Evolutionary conservation across 1,140 invertebrate species (phyloP).

Genomic region (Battus philenor): DNA sequence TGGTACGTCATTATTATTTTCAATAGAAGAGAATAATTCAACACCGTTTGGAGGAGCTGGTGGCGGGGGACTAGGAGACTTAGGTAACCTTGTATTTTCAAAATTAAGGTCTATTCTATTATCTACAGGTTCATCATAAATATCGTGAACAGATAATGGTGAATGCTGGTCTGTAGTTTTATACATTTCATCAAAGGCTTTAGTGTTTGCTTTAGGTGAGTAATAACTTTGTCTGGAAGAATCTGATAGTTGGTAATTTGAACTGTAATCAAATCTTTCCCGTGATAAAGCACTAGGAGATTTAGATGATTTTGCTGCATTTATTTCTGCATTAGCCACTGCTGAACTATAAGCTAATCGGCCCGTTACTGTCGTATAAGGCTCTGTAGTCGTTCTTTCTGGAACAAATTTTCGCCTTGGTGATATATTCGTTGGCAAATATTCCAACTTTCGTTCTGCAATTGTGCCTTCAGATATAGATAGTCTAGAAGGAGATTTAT

Average conservation of each 20-base stretch:
- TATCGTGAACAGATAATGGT: constrained; percentile 79
- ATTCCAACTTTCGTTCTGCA: constrained; percentile 76
- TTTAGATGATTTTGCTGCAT: constrained; percentile 68
- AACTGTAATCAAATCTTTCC: constrained; percentile 68
- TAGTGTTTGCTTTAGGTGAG: constrained; percentile 42
- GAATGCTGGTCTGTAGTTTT: constrained; percentile 76
- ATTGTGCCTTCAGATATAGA: constrained; percentile 73
- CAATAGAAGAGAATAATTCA: constrained; percentile 60
- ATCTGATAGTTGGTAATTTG: constrained; percentile 57
- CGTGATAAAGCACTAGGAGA: constrained; percentile 69
- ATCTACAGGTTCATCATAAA: constrained; percentile 79
- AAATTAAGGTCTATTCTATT: constrained; percentile 73
- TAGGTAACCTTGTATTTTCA: constrained; percentile 73
- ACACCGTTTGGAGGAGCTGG: constrained; percentile 82
- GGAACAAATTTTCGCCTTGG: constrained; percentile 75
- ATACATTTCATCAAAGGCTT: constrained; percentile 53
- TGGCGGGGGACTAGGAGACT: constrained; percentile 84
- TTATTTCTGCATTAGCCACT: constrained; percentile 77
- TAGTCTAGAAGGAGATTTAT: constrained; percentile 77
- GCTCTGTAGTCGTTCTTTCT: constrained; percentile 75
- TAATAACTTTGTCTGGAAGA: constrained; percentile 52
- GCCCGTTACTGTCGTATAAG: constrained; percentile 77
- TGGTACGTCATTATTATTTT: constrained; percentile 49
- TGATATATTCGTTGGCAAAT: constrained; percentile 71
- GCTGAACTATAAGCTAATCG: constrained; percentile 78